Conservation (phyloP, 2,888 invertebrate genomes). For the Thecocarcelia acutangulata region DNA sequence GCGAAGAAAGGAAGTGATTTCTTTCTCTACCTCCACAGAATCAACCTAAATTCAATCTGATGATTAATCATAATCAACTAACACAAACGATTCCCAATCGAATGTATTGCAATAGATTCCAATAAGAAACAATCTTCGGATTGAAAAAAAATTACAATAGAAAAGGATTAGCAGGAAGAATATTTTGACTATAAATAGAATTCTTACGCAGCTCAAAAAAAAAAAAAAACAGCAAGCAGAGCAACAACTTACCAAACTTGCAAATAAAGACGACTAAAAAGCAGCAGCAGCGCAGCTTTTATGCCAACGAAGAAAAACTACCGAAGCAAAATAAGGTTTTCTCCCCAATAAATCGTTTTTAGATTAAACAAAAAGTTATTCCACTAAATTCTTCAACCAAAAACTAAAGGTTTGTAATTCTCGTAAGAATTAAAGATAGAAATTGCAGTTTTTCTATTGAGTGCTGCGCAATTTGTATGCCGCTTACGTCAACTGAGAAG, state of each 20-base stretch:
- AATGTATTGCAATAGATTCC: slow-evolving; percentile 71
- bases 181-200: slow-evolving; percentile 66
- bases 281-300: slow-evolving; percentile 63
- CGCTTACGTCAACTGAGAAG: slow-evolving; percentile 44
- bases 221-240: slow-evolving; percentile 51
- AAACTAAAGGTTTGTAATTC: slow-evolving; percentile 19
- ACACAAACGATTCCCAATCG: slow-evolving; percentile 48
- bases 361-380: slow-evolving; percentile 22
- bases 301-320: slow-evolving; percentile 15
- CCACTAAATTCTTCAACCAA: neutral
- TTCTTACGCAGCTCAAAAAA: slow-evolving; percentile 72
- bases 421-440: slow-evolving; percentile 15
- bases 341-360: neutral
- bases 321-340: slow-evolving; percentile 7
- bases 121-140: slow-evolving; percentile 55
- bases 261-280: slow-evolving; percentile 69
- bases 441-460: slow-evolving; percentile 5
- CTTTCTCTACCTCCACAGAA: slow-evolving; percentile 47
- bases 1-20: slow-evolving; percentile 56
- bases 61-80: slow-evolving; percentile 51
- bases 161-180: slow-evolving; percentile 55
- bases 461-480: slow-evolving; percentile 64
- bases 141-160: slow-evolving; percentile 44
- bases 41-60: slow-evolving; percentile 55
- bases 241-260: slow-evolving; percentile 52